phyloP scores from a whole-genome alignment of 1,140 invertebrate genomes.

The Philaenus spumarius region DNA sequence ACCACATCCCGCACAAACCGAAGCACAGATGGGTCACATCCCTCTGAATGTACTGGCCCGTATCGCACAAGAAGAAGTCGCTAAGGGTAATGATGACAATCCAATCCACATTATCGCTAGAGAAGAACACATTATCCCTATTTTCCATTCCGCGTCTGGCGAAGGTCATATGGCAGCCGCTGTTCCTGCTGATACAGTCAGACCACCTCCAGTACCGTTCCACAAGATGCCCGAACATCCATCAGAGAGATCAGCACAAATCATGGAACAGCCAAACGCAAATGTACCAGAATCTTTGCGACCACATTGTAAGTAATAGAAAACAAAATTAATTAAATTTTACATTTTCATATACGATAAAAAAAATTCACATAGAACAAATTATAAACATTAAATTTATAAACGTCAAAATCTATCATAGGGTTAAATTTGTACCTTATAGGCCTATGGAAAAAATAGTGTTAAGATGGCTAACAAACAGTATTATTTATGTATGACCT shows the following conservation, averaged over 20 bases:
- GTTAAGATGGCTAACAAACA: no score
- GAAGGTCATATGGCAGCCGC: slow-evolving; percentile 21
- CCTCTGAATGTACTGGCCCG: slow-evolving; percentile 4
- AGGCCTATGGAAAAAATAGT: no score
- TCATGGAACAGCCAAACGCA: not conserved
- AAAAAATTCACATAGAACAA: no score
- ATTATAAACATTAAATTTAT: no score
- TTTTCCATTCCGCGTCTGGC: slow-evolving; percentile 20
- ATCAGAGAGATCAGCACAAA: not conserved
- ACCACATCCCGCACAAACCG: not conserved
- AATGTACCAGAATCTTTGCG: slow-evolving; percentile 19
- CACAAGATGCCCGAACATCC: slow-evolving; percentile 21
- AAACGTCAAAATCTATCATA: no score
- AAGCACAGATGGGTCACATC: not conserved
- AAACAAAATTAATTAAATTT: no score
- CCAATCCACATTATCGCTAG: slow-evolving; percentile 28
- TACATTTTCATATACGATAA: no score
- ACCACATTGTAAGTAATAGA: slow-evolving; percentile 35
- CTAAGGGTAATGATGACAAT: slow-evolving; percentile 7
- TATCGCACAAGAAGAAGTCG: slow-evolving; percentile 17
- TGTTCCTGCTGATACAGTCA: slow-evolving; percentile 26
- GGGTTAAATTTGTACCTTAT: no score
- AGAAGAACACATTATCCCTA: slow-evolving; percentile 27
- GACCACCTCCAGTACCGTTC: slow-evolving; percentile 27
- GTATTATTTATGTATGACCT: no score